Percentiles rank a stretch among this genome's conserved stretches.
Evolutionary conservation across 2,888 invertebrate genomes (phyloP).

Genomic region (Ctena decussata): DNA sequence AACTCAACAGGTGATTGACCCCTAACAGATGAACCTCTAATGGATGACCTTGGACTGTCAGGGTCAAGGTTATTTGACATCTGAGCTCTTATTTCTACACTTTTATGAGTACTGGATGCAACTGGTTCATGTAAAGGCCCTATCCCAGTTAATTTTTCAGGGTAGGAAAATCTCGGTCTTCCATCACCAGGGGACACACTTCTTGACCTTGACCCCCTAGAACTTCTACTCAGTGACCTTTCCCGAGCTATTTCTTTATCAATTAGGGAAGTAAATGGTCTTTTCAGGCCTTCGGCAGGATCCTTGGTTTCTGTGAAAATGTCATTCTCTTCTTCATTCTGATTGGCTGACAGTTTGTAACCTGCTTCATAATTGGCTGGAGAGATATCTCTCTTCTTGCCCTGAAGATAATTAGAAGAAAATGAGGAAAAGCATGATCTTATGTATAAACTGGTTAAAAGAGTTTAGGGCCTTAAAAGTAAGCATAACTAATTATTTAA

Average conservation of each 20-base stretch:
- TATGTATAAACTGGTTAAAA: too few relatives aligned
- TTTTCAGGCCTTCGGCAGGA: slow-evolving; percentile 44
- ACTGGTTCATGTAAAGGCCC: slow-evolving; percentile 76
- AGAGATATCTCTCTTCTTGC: background rate
- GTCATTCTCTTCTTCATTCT: slow-evolving; percentile 34
- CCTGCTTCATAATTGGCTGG: slow-evolving; percentile 32
- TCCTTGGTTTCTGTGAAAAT: slow-evolving; percentile 45
- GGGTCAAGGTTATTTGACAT: slow-evolving; percentile 62
- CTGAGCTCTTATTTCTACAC: slow-evolving; percentile 72
- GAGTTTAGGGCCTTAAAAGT: too few relatives aligned
- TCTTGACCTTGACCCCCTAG: slow-evolving; percentile 35
- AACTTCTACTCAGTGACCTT: slow-evolving; percentile 58
- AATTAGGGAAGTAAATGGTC: slow-evolving; percentile 71
- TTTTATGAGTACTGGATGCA: slow-evolving; percentile 83
- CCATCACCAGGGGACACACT: slow-evolving; percentile 52
- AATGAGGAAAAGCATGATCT: background rate
- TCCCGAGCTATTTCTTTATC: slow-evolving; percentile 74
- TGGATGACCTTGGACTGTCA: slow-evolving; percentile 66
- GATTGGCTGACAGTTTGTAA: slow-evolving; percentile 29
- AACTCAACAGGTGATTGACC: slow-evolving; percentile 31
- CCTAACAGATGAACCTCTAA: slow-evolving; percentile 35
- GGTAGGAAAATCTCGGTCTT: slow-evolving; percentile 54
- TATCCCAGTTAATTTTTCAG: slow-evolving; percentile 49
- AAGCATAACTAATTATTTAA: too few relatives aligned
- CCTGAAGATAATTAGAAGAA: background rate